phyloP scores from a whole-genome alignment of 2,888 invertebrate genomes.

The Orgyia antiqua region DNA sequence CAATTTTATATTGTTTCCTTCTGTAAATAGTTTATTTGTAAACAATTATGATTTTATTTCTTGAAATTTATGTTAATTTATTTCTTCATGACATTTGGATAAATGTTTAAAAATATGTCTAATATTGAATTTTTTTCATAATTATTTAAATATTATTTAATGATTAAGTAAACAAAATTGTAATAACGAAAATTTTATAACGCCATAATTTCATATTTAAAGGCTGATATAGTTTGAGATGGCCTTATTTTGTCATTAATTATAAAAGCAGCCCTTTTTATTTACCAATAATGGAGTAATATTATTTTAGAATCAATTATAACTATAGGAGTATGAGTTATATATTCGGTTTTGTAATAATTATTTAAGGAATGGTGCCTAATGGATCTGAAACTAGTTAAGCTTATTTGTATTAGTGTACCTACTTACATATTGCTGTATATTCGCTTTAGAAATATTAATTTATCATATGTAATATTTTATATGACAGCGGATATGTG shows the following conservation, averaged over 20 bases:
- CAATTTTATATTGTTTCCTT: no score
- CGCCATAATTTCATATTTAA: not conserved
- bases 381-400: constrained; percentile 61
- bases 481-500: constrained; percentile 68
- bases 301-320: constrained; percentile 4
- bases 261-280: no score
- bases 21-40: no score
- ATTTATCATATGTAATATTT: constrained; percentile 70
- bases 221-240: not conserved
- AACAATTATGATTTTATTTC: no score
- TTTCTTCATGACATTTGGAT: no score
- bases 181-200: no score
- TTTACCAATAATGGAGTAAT: constrained; percentile 9
- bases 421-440: constrained; percentile 48
- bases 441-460: constrained; percentile 60
- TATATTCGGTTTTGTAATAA: constrained; percentile 26
- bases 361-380: constrained; percentile 58
- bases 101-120: no score
- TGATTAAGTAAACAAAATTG: no score
- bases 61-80: no score
- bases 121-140: no score
- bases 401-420: constrained; percentile 38
- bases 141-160: no score
- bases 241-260: no score
- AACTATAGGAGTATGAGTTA: constrained; percentile 12